phyloP scores from a whole-genome alignment of 2,797 vertebrate genomes.

The Lagodon rhomboides region DNA sequence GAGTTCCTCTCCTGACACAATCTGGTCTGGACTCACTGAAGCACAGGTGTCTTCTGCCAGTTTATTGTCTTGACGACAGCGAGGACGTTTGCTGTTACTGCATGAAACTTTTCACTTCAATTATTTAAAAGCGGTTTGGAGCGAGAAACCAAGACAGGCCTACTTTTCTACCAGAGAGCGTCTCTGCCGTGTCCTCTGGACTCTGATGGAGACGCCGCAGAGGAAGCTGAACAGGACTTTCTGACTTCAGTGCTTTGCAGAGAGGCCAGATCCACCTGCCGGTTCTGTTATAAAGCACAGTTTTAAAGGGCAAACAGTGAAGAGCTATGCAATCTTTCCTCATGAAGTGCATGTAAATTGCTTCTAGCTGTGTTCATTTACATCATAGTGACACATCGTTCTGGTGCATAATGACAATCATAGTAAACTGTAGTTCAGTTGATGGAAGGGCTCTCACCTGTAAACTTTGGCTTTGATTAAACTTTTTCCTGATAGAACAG shows the following conservation, averaged over 20 bases:
- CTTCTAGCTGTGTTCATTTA: constrained; percentile 58
- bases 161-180: constrained; percentile 49
- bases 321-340: constrained; percentile 90
- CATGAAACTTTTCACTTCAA: constrained; percentile 53
- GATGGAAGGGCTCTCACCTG: constrained; percentile 89
- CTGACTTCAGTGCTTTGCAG: constrained; percentile 62
- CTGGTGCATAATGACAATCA: constrained; percentile 89
- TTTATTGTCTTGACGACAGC: constrained; percentile 5
- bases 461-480: constrained; percentile 63
- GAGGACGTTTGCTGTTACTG: constrained; percentile 37
- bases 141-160: constrained; percentile 18
- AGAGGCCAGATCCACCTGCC: constrained; percentile 19
- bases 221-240: constrained; percentile 48
- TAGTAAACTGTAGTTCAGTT: constrained; percentile 87
- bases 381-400: constrained; percentile 12
- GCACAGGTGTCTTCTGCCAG: constrained; percentile 43
- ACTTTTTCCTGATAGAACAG: constrained; percentile 64
- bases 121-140: constrained; percentile 7
- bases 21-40: constrained; percentile 41
- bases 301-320: constrained; percentile 81
- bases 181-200: constrained; percentile 25
- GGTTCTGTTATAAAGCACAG: constrained; percentile 77
- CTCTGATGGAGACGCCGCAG: constrained; percentile 6
- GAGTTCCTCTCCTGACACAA: constrained; percentile 25
- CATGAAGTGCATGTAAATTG: constrained; percentile 82